Percentiles rank a stretch among this genome's conserved stretches.
These are phyloP conservation scores for Apeltes quadracus DNA, from an alignment of 2,113 vertebrate species.

Conservation along the genomic window DNA sequence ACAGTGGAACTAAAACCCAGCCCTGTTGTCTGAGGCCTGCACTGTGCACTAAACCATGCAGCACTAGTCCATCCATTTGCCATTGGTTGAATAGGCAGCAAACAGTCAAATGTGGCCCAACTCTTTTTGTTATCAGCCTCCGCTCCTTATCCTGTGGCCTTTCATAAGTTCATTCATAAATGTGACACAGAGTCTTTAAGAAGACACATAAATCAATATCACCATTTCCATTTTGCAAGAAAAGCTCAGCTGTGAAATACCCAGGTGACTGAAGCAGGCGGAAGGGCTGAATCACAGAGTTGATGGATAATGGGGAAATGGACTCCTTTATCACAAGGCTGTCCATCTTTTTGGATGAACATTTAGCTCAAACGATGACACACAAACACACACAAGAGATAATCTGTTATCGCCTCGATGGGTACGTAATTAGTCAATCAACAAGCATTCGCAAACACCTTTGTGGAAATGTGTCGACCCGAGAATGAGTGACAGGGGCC, in stretches of 20 bases:
- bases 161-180: slow-evolving; percentile 53
- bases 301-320: slow-evolving; percentile 49
- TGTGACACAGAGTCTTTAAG: slow-evolving; percentile 36
- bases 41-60: slow-evolving; percentile 7
- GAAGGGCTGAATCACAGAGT: slow-evolving; percentile 14
- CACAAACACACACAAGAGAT: neutral
- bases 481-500: slow-evolving; percentile 9
- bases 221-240: slow-evolving; percentile 40
- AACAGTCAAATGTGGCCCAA: slow-evolving; percentile 20
- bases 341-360: slow-evolving; percentile 21
- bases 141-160: slow-evolving; percentile 9
- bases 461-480: neutral
- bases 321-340: slow-evolving; percentile 30
- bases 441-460: slow-evolving; percentile 21
- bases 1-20: slow-evolving; percentile 62
- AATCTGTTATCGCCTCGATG: neutral
- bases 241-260: slow-evolving; percentile 37
- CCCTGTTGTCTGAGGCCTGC: slow-evolving; percentile 45
- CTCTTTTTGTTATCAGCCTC: slow-evolving; percentile 19
- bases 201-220: slow-evolving; percentile 53
- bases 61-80: slow-evolving; percentile 30
- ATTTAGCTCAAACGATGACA: slow-evolving; percentile 2
- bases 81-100: slow-evolving; percentile 39
- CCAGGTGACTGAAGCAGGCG: slow-evolving; percentile 17
- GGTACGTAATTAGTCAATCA: slow-evolving; percentile 16